phyloP scores from a whole-genome alignment of 2,113 vertebrate species.

The Hydropotes inermis region DNA sequence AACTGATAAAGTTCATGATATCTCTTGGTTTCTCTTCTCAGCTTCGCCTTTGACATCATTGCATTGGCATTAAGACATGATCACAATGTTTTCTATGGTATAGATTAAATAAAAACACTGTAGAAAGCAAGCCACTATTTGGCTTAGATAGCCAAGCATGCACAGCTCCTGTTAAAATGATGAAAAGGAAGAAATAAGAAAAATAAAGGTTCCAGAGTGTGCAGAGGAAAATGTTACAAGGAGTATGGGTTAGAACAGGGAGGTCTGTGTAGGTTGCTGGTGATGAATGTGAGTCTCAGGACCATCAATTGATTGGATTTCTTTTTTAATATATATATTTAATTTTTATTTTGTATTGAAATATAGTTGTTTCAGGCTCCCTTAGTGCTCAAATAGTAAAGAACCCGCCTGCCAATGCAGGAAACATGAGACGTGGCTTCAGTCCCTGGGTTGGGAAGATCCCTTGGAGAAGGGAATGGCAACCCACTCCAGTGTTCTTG shows the following conservation, averaged over 20 bases:
- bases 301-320: not conserved
- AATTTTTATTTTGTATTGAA: not conserved
- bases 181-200: not conserved
- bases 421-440: not conserved
- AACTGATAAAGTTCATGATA: conserved; percentile 24
- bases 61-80: not conserved
- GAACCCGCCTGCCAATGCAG: not conserved
- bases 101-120: not conserved
- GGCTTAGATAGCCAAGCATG: not conserved
- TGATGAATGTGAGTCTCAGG: not conserved
- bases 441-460: not conserved
- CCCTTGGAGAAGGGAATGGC: not conserved
- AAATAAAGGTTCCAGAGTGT: not conserved
- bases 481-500: not conserved
- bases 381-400: not conserved
- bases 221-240: not conserved
- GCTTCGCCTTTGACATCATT: not conserved
- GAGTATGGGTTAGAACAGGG: not conserved
- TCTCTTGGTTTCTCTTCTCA: not conserved
- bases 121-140: not conserved
- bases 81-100: not conserved
- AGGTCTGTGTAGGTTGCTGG: not conserved
- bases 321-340: not conserved
- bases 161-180: not conserved
- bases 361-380: not conserved